phyloP scores from a whole-genome alignment of 2,797 vertebrate genomes.

The Tokudaia muenninki region DNA sequence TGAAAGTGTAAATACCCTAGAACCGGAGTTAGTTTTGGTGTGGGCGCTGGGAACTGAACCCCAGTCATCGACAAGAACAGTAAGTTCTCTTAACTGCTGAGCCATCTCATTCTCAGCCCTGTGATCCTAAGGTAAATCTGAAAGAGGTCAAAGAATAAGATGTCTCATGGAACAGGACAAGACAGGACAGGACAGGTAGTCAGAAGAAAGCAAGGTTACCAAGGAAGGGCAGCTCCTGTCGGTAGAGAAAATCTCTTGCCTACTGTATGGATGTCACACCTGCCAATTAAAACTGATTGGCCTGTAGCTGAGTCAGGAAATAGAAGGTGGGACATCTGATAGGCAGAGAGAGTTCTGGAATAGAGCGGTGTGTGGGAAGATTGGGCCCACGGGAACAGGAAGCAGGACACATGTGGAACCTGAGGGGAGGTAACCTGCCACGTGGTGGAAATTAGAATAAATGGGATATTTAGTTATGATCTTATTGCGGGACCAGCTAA shows the following conservation, averaged over 20 bases:
- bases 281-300: not conserved
- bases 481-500: not conserved
- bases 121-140: not conserved
- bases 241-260: too few species aligned
- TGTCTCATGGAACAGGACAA: not conserved
- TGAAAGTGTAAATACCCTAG: not conserved
- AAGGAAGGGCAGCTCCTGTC: not conserved
- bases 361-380: not conserved
- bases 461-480: not conserved
- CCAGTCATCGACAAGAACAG: not conserved
- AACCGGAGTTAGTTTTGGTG: not conserved
- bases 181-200: accelerated
- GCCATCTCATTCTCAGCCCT: not conserved
- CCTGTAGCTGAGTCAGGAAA: not conserved
- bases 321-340: not conserved
- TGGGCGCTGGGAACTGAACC: not conserved
- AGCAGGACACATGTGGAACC: not conserved
- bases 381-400: not conserved
- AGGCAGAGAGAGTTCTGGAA: not conserved
- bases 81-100: not conserved
- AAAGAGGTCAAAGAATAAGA: not conserved
- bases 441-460: not conserved
- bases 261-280: not conserved
- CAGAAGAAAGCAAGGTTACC: not conserved
- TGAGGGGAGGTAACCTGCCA: not conserved